Percentiles rank a stretch among this genome's conserved stretches.
phyloP scores from a whole-genome alignment of 2,888 invertebrate species.

The Temnothorax ravouxi region DNA sequence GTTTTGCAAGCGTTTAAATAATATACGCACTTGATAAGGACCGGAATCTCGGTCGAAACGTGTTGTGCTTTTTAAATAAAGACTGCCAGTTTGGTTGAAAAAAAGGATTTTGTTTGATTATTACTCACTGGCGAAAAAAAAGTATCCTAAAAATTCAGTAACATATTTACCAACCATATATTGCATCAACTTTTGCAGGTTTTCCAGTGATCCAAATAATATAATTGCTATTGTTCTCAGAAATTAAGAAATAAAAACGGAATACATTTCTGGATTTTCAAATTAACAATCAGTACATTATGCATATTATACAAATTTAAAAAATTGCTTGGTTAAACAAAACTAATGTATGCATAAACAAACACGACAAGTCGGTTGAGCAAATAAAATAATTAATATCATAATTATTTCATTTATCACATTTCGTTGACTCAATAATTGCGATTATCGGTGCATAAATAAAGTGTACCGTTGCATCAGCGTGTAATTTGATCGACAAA shows the following conservation, averaged over 20 bases:
- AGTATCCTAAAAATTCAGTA: not conserved
- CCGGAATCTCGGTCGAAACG: too few relatives aligned
- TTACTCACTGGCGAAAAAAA: too few relatives aligned
- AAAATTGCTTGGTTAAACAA: not conserved
- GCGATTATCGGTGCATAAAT: not conserved
- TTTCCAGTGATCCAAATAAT: not conserved
- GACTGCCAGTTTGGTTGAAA: too few relatives aligned
- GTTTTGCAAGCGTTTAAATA: too few relatives aligned
- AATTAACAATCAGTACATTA: not conserved
- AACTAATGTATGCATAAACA: not conserved
- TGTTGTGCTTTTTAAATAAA: too few relatives aligned
- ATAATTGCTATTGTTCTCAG: not conserved
- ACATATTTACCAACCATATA: not conserved
- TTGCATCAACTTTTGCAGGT: not conserved
- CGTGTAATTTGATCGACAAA: conserved; percentile 7
- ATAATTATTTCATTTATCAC: conserved; percentile 8
- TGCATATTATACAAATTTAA: not conserved
- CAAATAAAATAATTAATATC: conserved; percentile 28
- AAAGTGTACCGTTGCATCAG: not conserved
- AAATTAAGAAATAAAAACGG: not conserved
- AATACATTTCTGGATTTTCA: not conserved
- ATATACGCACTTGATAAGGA: too few relatives aligned
- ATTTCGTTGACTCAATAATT: conserved; percentile 15
- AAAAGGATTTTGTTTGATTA: too few relatives aligned
- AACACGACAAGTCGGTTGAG: not conserved